Evolutionary conservation across 64 coral and sea anemone genomes (phyloP).

Genomic region (Porites australiensis): DNA sequence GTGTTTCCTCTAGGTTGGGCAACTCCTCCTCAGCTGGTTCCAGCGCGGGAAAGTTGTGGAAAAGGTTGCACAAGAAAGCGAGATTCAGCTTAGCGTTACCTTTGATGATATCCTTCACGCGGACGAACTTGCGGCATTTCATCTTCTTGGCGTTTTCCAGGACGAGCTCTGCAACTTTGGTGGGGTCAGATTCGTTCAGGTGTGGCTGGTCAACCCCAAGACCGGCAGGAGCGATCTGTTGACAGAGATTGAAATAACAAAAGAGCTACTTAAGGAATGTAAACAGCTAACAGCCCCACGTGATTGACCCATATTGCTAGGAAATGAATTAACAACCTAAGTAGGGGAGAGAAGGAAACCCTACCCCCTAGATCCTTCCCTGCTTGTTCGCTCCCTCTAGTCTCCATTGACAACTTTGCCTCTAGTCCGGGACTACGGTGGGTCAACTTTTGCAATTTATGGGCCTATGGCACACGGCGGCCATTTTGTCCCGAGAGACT

Average conservation of each 20-base stretch:
- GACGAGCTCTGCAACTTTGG: constrained; percentile 84
- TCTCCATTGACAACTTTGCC: too few species aligned
- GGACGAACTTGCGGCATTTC: constrained; percentile 92
- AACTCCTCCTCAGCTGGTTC: constrained; percentile 77
- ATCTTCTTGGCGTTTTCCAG: constrained; percentile 90
- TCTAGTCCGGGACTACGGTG: too few species aligned
- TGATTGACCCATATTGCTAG: too few species aligned
- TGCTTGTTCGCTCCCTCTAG: too few species aligned
- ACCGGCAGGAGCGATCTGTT: constrained; percentile 76
- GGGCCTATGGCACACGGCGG: too few species aligned
- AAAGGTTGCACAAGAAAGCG: constrained; percentile 91
- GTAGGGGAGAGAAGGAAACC: too few species aligned
- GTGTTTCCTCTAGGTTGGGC: constrained; percentile 90
- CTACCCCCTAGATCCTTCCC: too few species aligned
- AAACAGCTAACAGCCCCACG: too few species aligned
- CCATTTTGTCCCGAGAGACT: too few species aligned
- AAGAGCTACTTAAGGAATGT: background rate
- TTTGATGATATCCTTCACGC: constrained; percentile 83
- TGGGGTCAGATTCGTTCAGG: constrained; percentile 58
- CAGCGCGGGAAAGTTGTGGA: constrained; percentile 81
- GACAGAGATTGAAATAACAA: background rate
- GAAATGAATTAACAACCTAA: too few species aligned
- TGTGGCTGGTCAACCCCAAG: constrained; percentile 78
- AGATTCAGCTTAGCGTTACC: constrained; percentile 94
- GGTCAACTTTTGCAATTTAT: too few species aligned